phyloP scores from a whole-genome alignment of 1,140 invertebrate species.

The Eufriesea mexicana region DNA sequence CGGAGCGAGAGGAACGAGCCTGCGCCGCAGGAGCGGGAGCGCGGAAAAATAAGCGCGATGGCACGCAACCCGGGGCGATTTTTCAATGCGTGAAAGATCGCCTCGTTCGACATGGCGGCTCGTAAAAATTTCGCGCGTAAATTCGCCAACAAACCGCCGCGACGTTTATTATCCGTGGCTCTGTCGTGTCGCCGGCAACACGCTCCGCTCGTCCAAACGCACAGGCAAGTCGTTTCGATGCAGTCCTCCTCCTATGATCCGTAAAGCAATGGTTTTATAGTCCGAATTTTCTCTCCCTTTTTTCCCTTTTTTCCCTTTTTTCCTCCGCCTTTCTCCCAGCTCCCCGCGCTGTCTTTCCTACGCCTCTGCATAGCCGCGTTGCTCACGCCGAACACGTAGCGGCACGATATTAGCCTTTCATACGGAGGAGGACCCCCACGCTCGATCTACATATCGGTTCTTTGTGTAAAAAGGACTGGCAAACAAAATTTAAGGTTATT shows the following conservation, averaged over 20 bases:
- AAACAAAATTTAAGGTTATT: slow-evolving; percentile 81
- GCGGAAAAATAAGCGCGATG: too few species aligned
- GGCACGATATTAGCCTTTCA: slow-evolving; percentile 78
- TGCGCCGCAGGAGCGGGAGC: neutral
- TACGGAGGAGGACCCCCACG: slow-evolving; percentile 69
- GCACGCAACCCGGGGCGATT: neutral
- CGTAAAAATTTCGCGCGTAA: slow-evolving; percentile 38
- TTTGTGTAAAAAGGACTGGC: slow-evolving; percentile 79
- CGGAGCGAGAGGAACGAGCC: neutral
- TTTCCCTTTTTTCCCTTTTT: slow-evolving; percentile 23
- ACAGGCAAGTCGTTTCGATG: slow-evolving; percentile 54
- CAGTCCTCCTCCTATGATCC: slow-evolving; percentile 65
- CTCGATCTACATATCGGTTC: slow-evolving; percentile 77
- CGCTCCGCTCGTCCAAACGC: neutral
- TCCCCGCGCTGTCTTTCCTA: slow-evolving; percentile 18
- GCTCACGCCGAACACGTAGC: slow-evolving; percentile 73
- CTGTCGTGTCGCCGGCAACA: slow-evolving; percentile 19
- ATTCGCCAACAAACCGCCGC: neutral
- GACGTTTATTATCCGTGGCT: slow-evolving; percentile 31
- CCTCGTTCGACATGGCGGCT: neutral
- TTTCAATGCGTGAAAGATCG: neutral
- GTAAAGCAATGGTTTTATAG: slow-evolving; percentile 68
- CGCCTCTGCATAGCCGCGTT: slow-evolving; percentile 31
- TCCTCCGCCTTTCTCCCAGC: slow-evolving; percentile 11
- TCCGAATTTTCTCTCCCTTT: slow-evolving; percentile 44